phyloP scores from a whole-genome alignment of 2,113 vertebrate species.

The Strix uralensis region DNA sequence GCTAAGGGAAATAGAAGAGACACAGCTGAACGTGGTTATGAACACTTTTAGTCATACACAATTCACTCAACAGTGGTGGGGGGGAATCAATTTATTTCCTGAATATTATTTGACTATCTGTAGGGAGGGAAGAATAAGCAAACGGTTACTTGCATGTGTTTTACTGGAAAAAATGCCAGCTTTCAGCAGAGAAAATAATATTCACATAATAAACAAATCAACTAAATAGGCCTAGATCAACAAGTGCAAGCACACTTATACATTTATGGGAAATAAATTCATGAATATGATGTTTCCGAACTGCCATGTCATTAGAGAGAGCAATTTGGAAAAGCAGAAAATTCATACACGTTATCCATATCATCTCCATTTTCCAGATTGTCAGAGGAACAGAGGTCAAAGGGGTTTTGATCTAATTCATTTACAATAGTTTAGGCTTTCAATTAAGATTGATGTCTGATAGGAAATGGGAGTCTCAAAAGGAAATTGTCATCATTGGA shows the following conservation, averaged over 20 bases:
- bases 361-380: not conserved
- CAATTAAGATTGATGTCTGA: not conserved
- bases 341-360: not conserved
- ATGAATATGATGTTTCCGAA: not conserved
- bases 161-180: not conserved
- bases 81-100: not conserved
- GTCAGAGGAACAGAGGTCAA: not conserved
- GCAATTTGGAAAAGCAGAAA: not conserved
- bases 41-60: not conserved
- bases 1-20: not conserved
- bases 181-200: not conserved
- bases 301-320: not conserved
- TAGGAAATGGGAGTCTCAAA: not conserved
- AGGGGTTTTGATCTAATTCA: not conserved
- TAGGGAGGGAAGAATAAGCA: not conserved
- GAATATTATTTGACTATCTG: not conserved
- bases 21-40: not conserved
- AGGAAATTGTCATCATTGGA: not conserved
- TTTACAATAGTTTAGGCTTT: not conserved
- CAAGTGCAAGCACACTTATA: not conserved
- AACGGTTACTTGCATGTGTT: not conserved
- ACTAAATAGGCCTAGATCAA: not conserved
- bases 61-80: not conserved
- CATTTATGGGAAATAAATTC: not conserved
- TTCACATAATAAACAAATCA: not conserved